Conservation (phyloP, 2,888 invertebrate species). For the Beris chalybata region DNA sequence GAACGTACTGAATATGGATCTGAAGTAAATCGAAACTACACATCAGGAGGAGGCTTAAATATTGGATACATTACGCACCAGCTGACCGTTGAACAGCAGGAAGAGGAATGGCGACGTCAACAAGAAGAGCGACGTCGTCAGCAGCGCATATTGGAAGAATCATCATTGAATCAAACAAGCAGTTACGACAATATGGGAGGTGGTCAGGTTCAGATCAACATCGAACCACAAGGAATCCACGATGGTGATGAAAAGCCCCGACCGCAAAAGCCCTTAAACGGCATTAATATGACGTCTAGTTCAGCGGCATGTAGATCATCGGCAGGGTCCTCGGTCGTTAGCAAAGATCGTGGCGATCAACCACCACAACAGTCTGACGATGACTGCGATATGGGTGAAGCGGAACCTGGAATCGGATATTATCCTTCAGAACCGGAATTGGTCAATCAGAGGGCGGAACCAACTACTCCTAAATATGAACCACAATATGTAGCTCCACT, state of each 20-base stretch:
- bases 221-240: not conserved
- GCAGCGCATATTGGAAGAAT: slow-evolving; percentile 19
- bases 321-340: slow-evolving; percentile 45
- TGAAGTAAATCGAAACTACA: slow-evolving; percentile 5
- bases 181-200: not conserved
- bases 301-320: slow-evolving; percentile 40
- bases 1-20: slow-evolving; percentile 25
- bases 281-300: slow-evolving; percentile 10
- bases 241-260: slow-evolving; percentile 17
- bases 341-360: slow-evolving; percentile 54
- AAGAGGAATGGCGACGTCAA: slow-evolving; percentile 24
- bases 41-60: slow-evolving; percentile 9
- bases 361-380: slow-evolving; percentile 53
- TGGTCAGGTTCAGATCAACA: slow-evolving; percentile 2
- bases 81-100: slow-evolving; percentile 25
- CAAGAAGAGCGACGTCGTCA: slow-evolving; percentile 28
- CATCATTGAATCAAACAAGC: slow-evolving; percentile 5
- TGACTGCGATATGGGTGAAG: slow-evolving; percentile 49
- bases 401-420: slow-evolving; percentile 41
- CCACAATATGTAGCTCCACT: slow-evolving; percentile 23
- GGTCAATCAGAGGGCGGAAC: slow-evolving; percentile 26
- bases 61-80: slow-evolving; percentile 24
- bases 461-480: slow-evolving; percentile 26
- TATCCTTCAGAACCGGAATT: slow-evolving; percentile 11
- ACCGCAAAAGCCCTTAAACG: slow-evolving; percentile 10